Base-by-base conservation (phyloP, 2,888 invertebrate genomes). In the Himalopsyche kuldschensis region DNA sequence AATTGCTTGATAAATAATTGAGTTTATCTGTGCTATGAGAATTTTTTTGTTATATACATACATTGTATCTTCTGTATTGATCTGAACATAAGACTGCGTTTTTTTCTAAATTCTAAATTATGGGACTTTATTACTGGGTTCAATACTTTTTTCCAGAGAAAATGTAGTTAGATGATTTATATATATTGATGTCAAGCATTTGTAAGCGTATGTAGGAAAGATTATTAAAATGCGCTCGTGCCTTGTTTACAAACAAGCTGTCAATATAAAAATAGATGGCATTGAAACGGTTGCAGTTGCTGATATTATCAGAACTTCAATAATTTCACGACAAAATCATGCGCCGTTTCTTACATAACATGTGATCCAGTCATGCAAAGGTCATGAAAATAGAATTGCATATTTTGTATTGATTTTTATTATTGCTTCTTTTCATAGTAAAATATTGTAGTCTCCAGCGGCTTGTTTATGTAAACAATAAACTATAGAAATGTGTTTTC, bases 331-430 rank as follows among this genome's bases (percentile, higher is more conserved):
- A 15, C 6, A 20, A 55, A 55, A 55, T 55, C 55, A 55, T 55
- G 55, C 55, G 20, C 55, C 5, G n/a, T 24, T 55, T 55, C n/a
- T 55, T 55, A 55, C 24, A 20, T n/a, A 55, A 20, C 55, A 55
- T 20, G 55, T 55, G 55, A 24, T 55, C 24, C 55, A 55, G n/a
- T n/a, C 55, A 20, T 55, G 55, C 75, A 47, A 79, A 81, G 75
- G 75, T 78, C 82, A 84, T 81, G n/a, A 79, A 79, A 47, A 81
- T 20, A 3, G 5, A 20, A 55, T 5, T 55, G 55, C 24, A 75
- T 78, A 76, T 79, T 81, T 76, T 63, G 41, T 77, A 46, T 69
- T 48, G 78, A 79, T 20, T 55, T 55, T 0, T 20, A 48, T 48
- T 10, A 41, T 10, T 48, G 48, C 6, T 55, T n/a, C 10, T 1